Conservation (phyloP, 1,140 invertebrate species). For the Anoplolepis gracilipes region DNA sequence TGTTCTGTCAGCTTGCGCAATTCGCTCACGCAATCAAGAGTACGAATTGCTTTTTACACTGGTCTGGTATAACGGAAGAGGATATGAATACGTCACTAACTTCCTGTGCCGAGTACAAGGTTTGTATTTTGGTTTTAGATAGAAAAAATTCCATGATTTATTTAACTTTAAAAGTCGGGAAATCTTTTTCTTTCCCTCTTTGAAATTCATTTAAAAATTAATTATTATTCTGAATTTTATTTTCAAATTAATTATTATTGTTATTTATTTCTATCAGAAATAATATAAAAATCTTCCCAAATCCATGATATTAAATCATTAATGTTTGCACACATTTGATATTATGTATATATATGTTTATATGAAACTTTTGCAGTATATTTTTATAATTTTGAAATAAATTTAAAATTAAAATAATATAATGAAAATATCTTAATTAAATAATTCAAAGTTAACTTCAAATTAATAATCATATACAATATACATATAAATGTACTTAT, state of each 20-base stretch:
- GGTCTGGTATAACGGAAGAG: slow-evolving; percentile 41
- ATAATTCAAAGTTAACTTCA: not conserved
- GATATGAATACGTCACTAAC: slow-evolving; percentile 47
- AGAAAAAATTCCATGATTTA: not conserved
- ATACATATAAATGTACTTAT: not conserved
- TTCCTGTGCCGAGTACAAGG: not conserved
- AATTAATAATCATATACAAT: not conserved
- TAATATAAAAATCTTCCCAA: not conserved
- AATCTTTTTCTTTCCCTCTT: too few relatives aligned
- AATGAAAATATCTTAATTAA: too few relatives aligned
- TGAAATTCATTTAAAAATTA: not conserved
- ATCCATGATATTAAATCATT: not conserved
- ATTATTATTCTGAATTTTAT: not conserved
- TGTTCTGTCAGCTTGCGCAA: slow-evolving; percentile 69
- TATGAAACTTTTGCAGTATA: not conserved
- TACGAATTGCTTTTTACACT: slow-evolving; percentile 63
- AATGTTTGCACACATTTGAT: too few relatives aligned
- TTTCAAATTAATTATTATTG: not conserved
- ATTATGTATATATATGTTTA: not conserved
- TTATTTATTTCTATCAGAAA: not conserved
- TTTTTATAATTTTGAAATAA: too few relatives aligned
- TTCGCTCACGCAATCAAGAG: slow-evolving; percentile 70
- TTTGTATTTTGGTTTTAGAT: not conserved
- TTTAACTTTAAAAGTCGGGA: not conserved
- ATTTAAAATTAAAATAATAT: not conserved